A percentile compares a stretch with the other conserved stretches of the same genome.
These are phyloP conservation scores for Serrognathus titanus DNA, from an alignment of 2,888 invertebrate genomes.

Conservation along the genomic window DNA sequence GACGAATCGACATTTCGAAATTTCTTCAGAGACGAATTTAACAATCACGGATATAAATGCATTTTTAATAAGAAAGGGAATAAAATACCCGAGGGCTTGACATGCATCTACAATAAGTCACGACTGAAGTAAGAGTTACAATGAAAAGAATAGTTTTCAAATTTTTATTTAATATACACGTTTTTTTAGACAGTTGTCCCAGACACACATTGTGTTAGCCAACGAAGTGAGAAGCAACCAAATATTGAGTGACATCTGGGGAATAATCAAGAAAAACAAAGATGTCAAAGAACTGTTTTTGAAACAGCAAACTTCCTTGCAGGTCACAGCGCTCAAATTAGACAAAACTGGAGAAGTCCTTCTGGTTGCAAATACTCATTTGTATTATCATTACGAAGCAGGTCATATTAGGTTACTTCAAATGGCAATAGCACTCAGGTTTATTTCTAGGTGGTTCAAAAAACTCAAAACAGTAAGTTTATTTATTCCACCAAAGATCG, in stretches of 20 bases:
- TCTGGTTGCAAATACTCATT: constrained; percentile 79
- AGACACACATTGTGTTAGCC: constrained; percentile 55
- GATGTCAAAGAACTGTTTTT: constrained; percentile 56
- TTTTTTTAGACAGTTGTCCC: constrained; percentile 49
- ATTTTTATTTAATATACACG: background rate
- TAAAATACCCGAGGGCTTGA: constrained; percentile 74
- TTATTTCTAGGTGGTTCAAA: constrained; percentile 59
- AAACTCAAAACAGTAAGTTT: constrained; percentile 43
- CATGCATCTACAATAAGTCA: constrained; percentile 68
- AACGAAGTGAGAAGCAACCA: constrained; percentile 53
- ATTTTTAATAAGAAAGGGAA: constrained; percentile 70
- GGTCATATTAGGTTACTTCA: constrained; percentile 87
- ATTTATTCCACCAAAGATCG: too few relatives aligned
- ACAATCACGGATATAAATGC: constrained; percentile 56
- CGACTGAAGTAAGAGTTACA: constrained; percentile 61
- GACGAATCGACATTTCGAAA: constrained; percentile 51
- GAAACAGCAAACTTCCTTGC: constrained; percentile 63
- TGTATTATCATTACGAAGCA: constrained; percentile 90
- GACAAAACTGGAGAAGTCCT: constrained; percentile 58
- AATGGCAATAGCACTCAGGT: constrained; percentile 67
- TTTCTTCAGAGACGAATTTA: constrained; percentile 63
- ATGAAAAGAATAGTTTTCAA: background rate
- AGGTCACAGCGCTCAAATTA: constrained; percentile 57
- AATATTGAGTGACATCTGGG: constrained; percentile 57
- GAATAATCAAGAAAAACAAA: constrained; percentile 55